Evolutionary conservation across 2,888 invertebrate species (phyloP).

Genomic region (Hemistola chrysoprasaria): DNA sequence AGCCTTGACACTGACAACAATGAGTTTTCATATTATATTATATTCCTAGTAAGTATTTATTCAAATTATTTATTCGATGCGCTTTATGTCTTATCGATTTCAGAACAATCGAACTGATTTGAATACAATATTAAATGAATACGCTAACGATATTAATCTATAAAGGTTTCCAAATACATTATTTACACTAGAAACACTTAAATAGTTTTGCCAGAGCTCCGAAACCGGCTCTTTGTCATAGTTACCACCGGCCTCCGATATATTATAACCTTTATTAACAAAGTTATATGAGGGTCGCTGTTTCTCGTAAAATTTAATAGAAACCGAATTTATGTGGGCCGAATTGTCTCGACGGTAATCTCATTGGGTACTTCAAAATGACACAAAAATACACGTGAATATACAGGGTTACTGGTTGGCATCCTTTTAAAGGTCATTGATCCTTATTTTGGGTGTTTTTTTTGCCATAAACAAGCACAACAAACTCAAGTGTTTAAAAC

Average conservation of each 20-base stretch:
- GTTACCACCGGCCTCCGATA: conserved; percentile 56
- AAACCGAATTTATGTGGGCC: conserved; percentile 69
- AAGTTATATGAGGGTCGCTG: conserved; percentile 72
- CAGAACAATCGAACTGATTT: no score
- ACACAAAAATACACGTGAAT: conserved; percentile 36
- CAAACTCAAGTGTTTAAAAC: no score
- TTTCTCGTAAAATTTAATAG: conserved; percentile 78
- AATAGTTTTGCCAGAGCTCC: conserved; percentile 29
- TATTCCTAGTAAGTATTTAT: no score
- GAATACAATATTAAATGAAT: no score
- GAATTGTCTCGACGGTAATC: conserved; percentile 52
- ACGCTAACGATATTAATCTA: background rate
- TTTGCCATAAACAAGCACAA: no score
- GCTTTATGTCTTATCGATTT: no score
- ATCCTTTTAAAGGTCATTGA: no score
- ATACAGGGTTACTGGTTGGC: no score
- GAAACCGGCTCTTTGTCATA: conserved; percentile 36
- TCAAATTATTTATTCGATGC: no score
- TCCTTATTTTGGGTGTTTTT: no score
- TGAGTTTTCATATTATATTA: no score
- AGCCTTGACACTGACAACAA: no score
- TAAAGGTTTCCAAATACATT: conserved; percentile 15
- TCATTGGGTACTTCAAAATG: conserved; percentile 43
- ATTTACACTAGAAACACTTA: conserved; percentile 31
- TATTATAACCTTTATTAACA: conserved; percentile 75